These are phyloP conservation scores for Merops nubicus DNA, from an alignment of 2,113 vertebrate genomes.

Conservation along the genomic window DNA sequence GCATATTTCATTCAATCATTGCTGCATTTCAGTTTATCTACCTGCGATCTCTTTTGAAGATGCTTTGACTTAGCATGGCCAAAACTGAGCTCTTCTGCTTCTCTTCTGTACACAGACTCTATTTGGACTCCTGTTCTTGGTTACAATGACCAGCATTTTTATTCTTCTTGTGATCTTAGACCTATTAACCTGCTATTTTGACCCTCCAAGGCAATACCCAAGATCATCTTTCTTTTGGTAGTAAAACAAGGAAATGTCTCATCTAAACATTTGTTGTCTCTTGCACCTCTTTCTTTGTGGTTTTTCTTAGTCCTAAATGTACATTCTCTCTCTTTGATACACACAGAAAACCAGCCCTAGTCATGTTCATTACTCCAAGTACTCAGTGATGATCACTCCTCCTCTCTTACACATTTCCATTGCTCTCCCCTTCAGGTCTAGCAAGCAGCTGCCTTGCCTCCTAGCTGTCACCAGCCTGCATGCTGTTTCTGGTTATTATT, in stretches of 20 bases:
- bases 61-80: neutral
- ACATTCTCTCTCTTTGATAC: neutral
- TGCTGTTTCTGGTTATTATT: neutral
- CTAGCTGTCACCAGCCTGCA: neutral
- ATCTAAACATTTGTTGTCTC: neutral
- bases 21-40: neutral
- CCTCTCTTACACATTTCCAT: neutral
- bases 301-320: neutral
- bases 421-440: neutral
- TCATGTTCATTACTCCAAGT: neutral
- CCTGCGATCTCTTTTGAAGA: neutral
- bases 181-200: neutral
- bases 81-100: neutral
- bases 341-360: neutral
- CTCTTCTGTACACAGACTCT: neutral
- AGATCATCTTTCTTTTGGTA: neutral
- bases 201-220: neutral
- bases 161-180: neutral
- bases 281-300: neutral
- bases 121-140: neutral
- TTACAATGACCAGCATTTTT: neutral
- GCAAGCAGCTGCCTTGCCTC: neutral
- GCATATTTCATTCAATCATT: neutral
- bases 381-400: accelerated
- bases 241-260: neutral